Conservation (phyloP, 2,113 vertebrate species). For the Sigmodon hispidus region DNA sequence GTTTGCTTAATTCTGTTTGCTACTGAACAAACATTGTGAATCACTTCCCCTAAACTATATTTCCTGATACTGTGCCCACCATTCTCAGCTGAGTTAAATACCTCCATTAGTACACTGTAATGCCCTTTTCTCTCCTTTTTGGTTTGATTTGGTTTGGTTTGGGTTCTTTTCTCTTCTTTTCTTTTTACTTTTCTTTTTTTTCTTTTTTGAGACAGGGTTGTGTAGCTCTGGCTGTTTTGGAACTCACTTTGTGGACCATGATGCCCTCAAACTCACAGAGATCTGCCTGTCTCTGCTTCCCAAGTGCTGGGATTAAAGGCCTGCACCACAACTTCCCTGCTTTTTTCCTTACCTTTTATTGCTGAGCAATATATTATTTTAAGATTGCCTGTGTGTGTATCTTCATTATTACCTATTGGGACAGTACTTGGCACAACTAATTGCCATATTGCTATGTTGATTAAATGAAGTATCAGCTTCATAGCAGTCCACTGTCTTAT, state of each 20-base stretch:
- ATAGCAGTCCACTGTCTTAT: neutral
- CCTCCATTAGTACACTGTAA: neutral
- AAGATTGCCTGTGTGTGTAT: neutral
- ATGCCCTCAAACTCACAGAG: neutral
- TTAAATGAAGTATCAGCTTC: neutral
- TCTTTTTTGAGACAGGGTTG: neutral
- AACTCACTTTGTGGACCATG: neutral
- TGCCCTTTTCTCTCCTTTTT: neutral
- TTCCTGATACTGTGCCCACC: neutral
- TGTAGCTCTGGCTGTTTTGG: neutral
- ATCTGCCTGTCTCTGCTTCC: neutral
- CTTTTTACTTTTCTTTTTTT: too few relatives aligned
- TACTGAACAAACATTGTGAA: conserved; percentile 16
- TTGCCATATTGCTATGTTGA: neutral
- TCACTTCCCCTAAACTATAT: conserved; percentile 1
- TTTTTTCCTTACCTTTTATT: neutral
- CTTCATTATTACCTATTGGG: neutral
- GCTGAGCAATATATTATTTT: neutral
- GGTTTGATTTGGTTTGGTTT: too few relatives aligned
- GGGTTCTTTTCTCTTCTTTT: too few relatives aligned
- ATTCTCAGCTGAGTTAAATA: neutral
- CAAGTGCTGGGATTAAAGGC: neutral
- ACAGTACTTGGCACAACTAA: neutral
- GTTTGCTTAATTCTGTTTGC: conserved; percentile 33
- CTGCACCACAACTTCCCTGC: neutral